Conservation (phyloP, 1,140 invertebrate species). For the Papilio glaucus region DNA sequence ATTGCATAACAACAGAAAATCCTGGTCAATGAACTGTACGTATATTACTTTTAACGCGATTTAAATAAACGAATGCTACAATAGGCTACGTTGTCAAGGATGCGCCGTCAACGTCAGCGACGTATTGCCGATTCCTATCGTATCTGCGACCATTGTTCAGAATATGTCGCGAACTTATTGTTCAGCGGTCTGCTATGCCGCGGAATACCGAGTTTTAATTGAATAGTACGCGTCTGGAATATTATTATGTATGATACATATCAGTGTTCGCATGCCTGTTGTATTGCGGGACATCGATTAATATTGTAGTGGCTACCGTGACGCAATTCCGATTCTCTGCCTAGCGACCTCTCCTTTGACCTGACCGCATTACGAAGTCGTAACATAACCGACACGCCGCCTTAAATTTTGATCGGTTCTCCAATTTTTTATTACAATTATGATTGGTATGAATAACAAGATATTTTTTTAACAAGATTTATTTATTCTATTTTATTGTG, state of each 20-base stretch:
- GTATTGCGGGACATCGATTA: slow-evolving; percentile 20
- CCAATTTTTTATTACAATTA: slow-evolving; percentile 1
- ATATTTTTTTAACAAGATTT: not conserved
- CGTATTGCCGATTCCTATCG: slow-evolving; percentile 78
- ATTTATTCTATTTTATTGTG: not conserved
- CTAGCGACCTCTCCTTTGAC: slow-evolving; percentile 11
- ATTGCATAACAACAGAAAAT: slow-evolving; percentile 3
- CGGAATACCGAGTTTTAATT: slow-evolving; percentile 74
- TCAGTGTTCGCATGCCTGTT: not conserved
- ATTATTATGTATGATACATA: slow-evolving; percentile 42
- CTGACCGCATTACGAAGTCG: slow-evolving; percentile 22
- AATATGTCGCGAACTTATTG: slow-evolving; percentile 80
- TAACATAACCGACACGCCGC: not conserved
- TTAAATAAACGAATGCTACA: slow-evolving; percentile 50
- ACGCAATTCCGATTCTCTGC: slow-evolving; percentile 13
- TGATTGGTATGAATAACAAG: not conserved
- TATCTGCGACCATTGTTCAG: slow-evolving; percentile 78
- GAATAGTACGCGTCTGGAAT: slow-evolving; percentile 66
- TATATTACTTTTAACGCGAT: slow-evolving; percentile 21
- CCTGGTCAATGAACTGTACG: slow-evolving; percentile 19
- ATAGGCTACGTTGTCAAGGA: slow-evolving; percentile 57
- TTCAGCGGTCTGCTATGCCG: slow-evolving; percentile 61
- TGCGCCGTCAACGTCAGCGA: slow-evolving; percentile 63
- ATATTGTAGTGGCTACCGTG: slow-evolving; percentile 29
- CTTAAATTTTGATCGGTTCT: not conserved